Evolutionary conservation across 2,888 invertebrate species (phyloP), one percentile per base, ranked within the genome.

Genomic region (Endotricha flammealis): DNA sequence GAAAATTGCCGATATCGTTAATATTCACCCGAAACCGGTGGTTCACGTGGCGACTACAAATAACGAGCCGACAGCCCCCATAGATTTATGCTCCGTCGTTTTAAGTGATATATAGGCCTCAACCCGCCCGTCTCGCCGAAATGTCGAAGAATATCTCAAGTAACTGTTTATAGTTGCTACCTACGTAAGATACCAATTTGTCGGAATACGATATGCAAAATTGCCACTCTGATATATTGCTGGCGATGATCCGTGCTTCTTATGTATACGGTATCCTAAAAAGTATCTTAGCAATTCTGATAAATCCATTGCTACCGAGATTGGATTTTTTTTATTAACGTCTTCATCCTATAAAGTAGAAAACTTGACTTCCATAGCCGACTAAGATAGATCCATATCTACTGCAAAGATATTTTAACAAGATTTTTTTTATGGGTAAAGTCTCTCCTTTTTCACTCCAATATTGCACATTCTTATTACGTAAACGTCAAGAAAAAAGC

Each of bases 1-100:
- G 80, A 86, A 85, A 86, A 86, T 86, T 83, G 86, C 77, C 81
- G 83, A 83, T 85, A 85, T 83, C 80, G 82, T 85, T 86, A 86
- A 86, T 86, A 86, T 85, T 86, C 85, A 85, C 80, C 86, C 78
- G 77, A 83, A 83, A 82, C 79, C 68, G 60, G 64, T 67, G 76
- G 73, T 77, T 80, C 80, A 82, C 83, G 81, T 80, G 79, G 82
- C 76, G 80, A 81, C 85, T 80, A 78, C 82, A 81, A 85, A 83
- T 83, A 83, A 85, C 82, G 70, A 76, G 74, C 66, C 69, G 79
- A 78, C 79, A 73, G 62, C 65, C 70, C 63, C 77, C 64, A 73
- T 78, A 74, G 80, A 86, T 85, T 85, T 86, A 85, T 82, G 75
- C 64, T 67, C 72, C 69, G 80, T 79, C 85, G 81, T 73, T 78